A percentile compares a stretch with the other conserved stretches of the same genome.
These are phyloP conservation scores for Stegophylla sp. DNA, from an alignment of 2,888 invertebrate species.

Conservation along the genomic window DNA sequence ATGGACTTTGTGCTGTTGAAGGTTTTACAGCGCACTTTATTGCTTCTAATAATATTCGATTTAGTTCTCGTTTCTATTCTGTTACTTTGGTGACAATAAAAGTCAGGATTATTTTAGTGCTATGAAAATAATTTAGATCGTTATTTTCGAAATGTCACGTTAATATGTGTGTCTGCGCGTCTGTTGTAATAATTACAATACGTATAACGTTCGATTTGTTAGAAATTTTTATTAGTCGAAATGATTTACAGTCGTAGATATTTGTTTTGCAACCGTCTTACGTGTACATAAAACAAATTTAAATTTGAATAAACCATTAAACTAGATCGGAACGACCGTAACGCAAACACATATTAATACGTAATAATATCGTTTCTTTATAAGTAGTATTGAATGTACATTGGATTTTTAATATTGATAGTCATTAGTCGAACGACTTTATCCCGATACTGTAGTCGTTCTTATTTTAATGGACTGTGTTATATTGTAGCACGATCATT, in stretches of 20 bases:
- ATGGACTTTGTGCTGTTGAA: background rate
- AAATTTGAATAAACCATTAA: constrained; percentile 23
- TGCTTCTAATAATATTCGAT: background rate
- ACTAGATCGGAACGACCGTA: constrained; percentile 24
- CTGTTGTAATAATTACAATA: background rate
- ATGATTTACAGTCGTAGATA: background rate
- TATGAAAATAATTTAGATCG: background rate
- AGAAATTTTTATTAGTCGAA: background rate
- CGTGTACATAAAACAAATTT: background rate
- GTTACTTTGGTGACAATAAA: background rate
- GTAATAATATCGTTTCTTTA: background rate
- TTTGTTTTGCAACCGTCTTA: background rate
- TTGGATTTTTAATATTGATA: constrained; percentile 30
- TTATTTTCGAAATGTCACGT: background rate
- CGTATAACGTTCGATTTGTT: background rate
- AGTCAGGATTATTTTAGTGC: background rate
- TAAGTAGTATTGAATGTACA: constrained; percentile 1
- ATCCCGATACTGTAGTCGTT: constrained; percentile 21
- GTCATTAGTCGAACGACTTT: constrained; percentile 7
- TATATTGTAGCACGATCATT: constrained; percentile 16
- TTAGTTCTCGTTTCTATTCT: background rate
- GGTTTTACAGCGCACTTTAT: background rate
- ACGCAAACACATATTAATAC: too few species aligned
- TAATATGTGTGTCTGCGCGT: background rate
- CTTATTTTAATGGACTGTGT: constrained; percentile 53